Percentiles rank a stretch among this genome's conserved stretches.
phyloP scores from a whole-genome alignment of 2,797 vertebrate species.

The Lagorchestes hirsutus region DNA sequence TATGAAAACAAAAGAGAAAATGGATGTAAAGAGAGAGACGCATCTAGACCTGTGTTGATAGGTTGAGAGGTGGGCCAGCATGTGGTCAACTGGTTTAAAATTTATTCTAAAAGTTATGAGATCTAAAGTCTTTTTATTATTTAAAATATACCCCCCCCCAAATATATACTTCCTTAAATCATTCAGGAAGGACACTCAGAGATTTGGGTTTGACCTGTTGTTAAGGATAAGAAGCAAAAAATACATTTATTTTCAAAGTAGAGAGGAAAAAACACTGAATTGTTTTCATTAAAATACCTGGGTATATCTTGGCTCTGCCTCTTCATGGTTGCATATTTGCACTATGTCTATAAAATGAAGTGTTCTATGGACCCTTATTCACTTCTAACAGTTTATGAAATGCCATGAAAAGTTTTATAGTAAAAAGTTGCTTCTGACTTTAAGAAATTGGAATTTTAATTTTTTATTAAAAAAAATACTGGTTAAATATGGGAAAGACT shows the following conservation, averaged over 20 bases:
- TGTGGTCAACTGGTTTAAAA: slow-evolving; percentile 21
- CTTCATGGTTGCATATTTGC: too few relatives aligned
- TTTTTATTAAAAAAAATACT: slow-evolving; percentile 43
- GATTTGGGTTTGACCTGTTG: slow-evolving; percentile 30
- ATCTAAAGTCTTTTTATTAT: slow-evolving; percentile 43
- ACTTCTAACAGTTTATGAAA: too few relatives aligned
- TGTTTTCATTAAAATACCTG: too few relatives aligned
- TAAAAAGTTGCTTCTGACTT: too few relatives aligned
- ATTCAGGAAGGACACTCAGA: slow-evolving; percentile 58
- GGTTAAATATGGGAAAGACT: slow-evolving; percentile 21
- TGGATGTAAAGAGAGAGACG: not conserved
- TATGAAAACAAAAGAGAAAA: not conserved
- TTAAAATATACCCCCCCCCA: slow-evolving; percentile 40
- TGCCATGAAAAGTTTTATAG: too few relatives aligned
- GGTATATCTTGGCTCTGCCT: too few relatives aligned
- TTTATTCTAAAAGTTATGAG: slow-evolving; percentile 59
- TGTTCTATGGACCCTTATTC: too few relatives aligned
- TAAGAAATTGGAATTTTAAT: too few relatives aligned
- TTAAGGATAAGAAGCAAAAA: slow-evolving; percentile 41
- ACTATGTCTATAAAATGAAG: too few relatives aligned
- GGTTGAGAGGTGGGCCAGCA: too few relatives aligned
- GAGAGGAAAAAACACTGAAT: too few relatives aligned
- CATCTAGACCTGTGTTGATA: not conserved
- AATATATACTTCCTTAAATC: slow-evolving; percentile 55
- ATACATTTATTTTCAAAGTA: slow-evolving; percentile 46